Conservation (phyloP, 1,140 invertebrate genomes). For the Adelges cooleyi region DNA sequence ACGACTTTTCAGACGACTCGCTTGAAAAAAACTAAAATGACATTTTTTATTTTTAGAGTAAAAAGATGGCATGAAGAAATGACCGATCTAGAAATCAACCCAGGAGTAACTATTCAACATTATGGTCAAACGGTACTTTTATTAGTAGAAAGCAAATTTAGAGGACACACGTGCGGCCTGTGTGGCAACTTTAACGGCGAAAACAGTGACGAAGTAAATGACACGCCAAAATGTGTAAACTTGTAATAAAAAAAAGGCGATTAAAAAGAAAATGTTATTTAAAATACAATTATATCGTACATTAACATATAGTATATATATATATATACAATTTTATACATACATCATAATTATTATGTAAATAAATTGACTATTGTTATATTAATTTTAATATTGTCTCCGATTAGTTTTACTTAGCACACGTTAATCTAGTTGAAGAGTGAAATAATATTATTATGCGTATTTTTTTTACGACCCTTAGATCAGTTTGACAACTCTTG, state of each 20-base stretch:
- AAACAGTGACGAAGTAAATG: conserved; percentile 32
- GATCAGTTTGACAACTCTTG: too few relatives aligned
- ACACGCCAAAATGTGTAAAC: conserved; percentile 7
- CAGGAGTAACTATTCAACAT: conserved; percentile 34
- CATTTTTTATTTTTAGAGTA: conserved; percentile 9
- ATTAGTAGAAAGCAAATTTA: conserved; percentile 33
- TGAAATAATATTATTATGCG: too few relatives aligned
- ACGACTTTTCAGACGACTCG: too few relatives aligned
- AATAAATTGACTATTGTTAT: conserved; percentile 17
- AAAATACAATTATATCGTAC: too few relatives aligned
- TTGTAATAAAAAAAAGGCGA: neutral
- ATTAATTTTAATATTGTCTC: too few relatives aligned
- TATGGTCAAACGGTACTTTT: conserved; percentile 35
- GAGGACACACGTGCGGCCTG: conserved; percentile 35
- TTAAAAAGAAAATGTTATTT: too few relatives aligned
- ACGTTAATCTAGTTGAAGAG: too few relatives aligned
- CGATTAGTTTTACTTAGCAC: too few relatives aligned
- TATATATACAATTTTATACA: neutral
- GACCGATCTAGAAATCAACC: conserved; percentile 33
- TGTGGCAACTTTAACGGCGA: conserved; percentile 37
- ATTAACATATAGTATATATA: too few relatives aligned
- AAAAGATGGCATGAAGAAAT: conserved; percentile 30
- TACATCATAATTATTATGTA: conserved; percentile 16
- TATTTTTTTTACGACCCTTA: too few relatives aligned
- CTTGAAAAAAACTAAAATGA: too few relatives aligned